phyloP scores from a whole-genome alignment of 1,140 invertebrate genomes.

The Elymnias hypermnestra region DNA sequence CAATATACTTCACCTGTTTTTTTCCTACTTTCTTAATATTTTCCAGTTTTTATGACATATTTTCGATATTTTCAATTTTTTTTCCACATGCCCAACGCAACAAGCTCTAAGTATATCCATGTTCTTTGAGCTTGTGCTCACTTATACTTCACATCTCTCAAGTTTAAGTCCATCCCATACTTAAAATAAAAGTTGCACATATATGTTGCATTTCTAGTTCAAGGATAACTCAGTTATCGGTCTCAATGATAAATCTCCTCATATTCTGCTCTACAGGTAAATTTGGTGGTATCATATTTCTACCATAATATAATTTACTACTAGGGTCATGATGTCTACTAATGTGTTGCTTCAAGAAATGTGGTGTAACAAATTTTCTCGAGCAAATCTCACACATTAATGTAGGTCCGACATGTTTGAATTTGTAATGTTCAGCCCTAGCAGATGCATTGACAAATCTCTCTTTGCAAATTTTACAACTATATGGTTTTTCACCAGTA shows the following conservation, averaged over 20 bases:
- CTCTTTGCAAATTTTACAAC: constrained; percentile 50
- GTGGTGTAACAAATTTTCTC: constrained; percentile 55
- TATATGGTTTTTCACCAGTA: constrained; percentile 73
- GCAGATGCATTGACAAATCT: constrained; percentile 62
- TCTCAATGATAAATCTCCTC: constrained; percentile 32
- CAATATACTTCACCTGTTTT: too few relatives aligned
- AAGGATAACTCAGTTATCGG: too few relatives aligned
- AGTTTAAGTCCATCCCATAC: too few relatives aligned
- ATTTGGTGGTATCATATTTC: constrained; percentile 41
- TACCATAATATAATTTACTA: constrained; percentile 48
- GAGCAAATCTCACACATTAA: constrained; percentile 58
- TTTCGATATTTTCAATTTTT: too few relatives aligned
- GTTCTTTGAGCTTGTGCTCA: too few relatives aligned
- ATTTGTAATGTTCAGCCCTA: constrained; percentile 60
- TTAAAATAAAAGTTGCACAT: too few relatives aligned
- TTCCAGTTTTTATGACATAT: too few relatives aligned
- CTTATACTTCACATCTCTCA: too few relatives aligned
- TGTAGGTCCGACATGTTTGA: constrained; percentile 57
- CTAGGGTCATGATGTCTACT: constrained; percentile 52
- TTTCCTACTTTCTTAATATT: too few relatives aligned
- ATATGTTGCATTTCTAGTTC: too few relatives aligned
- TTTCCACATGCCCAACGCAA: too few relatives aligned
- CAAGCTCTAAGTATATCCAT: too few relatives aligned
- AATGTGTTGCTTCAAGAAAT: constrained; percentile 55
- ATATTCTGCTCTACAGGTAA: constrained; percentile 44